Evolutionary conservation across 2,113 vertebrate species (phyloP).

Genomic region (Caracal caracal): DNA sequence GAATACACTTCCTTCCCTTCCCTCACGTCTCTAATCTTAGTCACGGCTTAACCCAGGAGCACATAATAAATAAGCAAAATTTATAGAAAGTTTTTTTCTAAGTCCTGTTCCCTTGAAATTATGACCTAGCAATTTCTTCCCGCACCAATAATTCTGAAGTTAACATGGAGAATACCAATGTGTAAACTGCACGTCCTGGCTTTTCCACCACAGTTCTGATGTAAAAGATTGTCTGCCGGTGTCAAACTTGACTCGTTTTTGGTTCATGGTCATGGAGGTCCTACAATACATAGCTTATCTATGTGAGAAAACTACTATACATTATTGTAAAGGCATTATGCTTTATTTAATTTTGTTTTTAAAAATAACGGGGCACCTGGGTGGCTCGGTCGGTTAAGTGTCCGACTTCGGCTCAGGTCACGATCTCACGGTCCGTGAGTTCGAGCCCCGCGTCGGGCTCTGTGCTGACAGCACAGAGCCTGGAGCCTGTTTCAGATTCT

Average conservation of each 20-base stretch:
- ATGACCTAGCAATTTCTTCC: not conserved
- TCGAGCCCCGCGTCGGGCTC: no score
- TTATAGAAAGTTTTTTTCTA: constrained; percentile 42
- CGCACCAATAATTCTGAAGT: not conserved
- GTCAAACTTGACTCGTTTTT: constrained; percentile 1
- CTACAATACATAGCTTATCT: not conserved
- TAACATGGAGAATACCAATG: not conserved
- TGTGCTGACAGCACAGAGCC: no score
- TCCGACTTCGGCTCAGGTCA: no score
- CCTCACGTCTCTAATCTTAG: not conserved
- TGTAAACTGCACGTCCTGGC: not conserved
- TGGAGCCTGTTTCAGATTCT: no score
- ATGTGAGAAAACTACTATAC: not conserved
- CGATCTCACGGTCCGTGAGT: no score
- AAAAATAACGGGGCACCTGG: no score
- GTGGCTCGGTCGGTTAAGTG: no score
- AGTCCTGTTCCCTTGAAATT: constrained; percentile 53
- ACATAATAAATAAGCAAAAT: constrained; percentile 42
- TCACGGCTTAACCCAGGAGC: not conserved
- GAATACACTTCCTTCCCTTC: not conserved
- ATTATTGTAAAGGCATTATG: not conserved
- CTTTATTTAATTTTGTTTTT: constrained; percentile 39
- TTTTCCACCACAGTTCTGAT: not conserved
- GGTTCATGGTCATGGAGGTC: not conserved
- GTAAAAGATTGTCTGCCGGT: not conserved